phyloP scores from a whole-genome alignment of 2,797 vertebrate species.

The Alfaro cultratus region DNA sequence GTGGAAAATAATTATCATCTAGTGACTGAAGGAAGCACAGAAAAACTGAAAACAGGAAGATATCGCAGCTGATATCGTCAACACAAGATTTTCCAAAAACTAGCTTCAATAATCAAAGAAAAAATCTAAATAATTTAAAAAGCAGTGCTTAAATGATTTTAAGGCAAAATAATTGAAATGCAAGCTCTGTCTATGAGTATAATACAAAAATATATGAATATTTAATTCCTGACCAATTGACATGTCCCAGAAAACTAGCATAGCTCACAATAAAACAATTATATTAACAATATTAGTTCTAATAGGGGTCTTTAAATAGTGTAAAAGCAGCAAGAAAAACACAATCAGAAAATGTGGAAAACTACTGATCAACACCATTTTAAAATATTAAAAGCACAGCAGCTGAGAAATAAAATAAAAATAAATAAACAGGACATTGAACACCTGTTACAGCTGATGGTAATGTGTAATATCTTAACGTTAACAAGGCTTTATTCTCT shows the following conservation, averaged over 20 bases:
- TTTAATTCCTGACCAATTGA: not conserved
- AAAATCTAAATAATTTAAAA: not conserved
- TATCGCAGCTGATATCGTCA: not conserved
- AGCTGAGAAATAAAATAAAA: not conserved
- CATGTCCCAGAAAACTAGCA: not conserved
- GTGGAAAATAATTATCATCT: not conserved
- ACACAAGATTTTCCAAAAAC: not conserved
- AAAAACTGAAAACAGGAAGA: not conserved
- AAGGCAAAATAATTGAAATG: not conserved
- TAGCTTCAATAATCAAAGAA: not conserved
- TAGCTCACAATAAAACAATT: not conserved
- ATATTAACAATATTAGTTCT: not conserved
- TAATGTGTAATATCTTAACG: too few species aligned
- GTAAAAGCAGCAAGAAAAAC: not conserved
- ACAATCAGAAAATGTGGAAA: not conserved
- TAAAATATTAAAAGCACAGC: not conserved
- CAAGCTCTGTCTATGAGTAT: not conserved
- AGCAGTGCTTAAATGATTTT: not conserved
- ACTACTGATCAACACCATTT: not conserved
- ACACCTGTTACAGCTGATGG: too few species aligned
- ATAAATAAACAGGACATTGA: not conserved
- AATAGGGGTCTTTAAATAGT: not conserved
- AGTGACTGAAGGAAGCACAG: not conserved
- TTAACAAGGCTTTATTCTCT: not conserved
- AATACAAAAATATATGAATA: not conserved